Conservation (phyloP, 2,888 invertebrate species). For the Peribatodes rhomboidaria region DNA sequence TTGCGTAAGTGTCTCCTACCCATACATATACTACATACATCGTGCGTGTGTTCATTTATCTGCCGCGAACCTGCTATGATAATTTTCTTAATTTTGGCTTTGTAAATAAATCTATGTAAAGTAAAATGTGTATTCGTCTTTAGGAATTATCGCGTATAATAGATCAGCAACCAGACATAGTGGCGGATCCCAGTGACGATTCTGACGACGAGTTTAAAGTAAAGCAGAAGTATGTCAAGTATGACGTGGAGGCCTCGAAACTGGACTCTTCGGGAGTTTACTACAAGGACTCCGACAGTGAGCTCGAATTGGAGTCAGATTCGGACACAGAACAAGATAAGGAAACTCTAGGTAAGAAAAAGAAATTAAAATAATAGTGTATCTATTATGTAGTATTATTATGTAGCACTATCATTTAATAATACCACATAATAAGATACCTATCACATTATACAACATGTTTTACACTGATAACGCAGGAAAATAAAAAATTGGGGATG, state of each 20-base stretch:
- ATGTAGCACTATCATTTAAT: too few relatives aligned
- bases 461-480: too few relatives aligned
- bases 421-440: too few relatives aligned
- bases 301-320: conserved; percentile 87
- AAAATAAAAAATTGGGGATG: too few relatives aligned
- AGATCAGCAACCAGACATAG: conserved; percentile 89
- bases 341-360: conserved; percentile 83
- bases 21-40: too few relatives aligned
- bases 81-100: too few relatives aligned
- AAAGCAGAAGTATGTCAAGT: conserved; percentile 86
- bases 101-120: too few relatives aligned
- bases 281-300: conserved; percentile 89
- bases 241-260: conserved; percentile 89
- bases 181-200: conserved; percentile 89
- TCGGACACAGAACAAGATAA: conserved; percentile 85
- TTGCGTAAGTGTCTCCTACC: too few relatives aligned
- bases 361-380: neutral
- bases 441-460: too few relatives aligned
- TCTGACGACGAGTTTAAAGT: conserved; percentile 85
- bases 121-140: neutral
- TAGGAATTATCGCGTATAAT: conserved; percentile 84
- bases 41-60: too few relatives aligned
- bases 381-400: neutral
- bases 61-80: too few relatives aligned
- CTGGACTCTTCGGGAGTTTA: conserved; percentile 90